phyloP scores from a whole-genome alignment of 1,140 invertebrate species.

The Helicoverpa armigera region DNA sequence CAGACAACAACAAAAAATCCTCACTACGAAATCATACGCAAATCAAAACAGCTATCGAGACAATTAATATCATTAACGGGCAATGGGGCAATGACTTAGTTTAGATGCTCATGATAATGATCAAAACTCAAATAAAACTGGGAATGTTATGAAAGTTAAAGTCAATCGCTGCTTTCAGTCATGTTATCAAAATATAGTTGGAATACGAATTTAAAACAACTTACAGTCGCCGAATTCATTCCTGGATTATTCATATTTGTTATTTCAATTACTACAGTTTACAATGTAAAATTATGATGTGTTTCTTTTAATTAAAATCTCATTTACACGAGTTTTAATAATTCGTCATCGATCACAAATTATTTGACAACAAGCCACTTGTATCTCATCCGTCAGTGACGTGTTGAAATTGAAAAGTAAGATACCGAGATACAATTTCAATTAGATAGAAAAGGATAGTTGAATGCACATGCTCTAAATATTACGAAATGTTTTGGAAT shows the following conservation, averaged over 20 bases:
- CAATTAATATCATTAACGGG: constrained; percentile 29
- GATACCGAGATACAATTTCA: background rate
- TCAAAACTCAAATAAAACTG: background rate
- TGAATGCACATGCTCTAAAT: background rate
- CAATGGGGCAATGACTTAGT: constrained; percentile 26
- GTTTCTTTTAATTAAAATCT: constrained; percentile 17
- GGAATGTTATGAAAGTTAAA: constrained; percentile 39
- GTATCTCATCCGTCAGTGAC: background rate
- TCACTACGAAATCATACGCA: constrained; percentile 51
- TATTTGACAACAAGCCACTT: constrained; percentile 10
- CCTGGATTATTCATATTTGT: constrained; percentile 59
- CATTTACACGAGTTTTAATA: background rate
- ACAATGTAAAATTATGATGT: background rate
- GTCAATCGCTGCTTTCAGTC: constrained; percentile 4
- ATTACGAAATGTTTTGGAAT: background rate
- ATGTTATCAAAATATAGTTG: background rate
- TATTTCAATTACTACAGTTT: constrained; percentile 5
- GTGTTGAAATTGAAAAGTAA: too few relatives aligned
- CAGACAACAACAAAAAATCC: background rate
- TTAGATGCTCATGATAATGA: constrained; percentile 29
- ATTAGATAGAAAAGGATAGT: background rate
- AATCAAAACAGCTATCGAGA: constrained; percentile 59
- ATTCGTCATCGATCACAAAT: constrained; percentile 39
- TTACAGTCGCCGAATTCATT: constrained; percentile 80
- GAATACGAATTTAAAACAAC: constrained; percentile 50